phyloP scores from a whole-genome alignment of 2,888 invertebrate species.

The Cataglyphis livida region DNA sequence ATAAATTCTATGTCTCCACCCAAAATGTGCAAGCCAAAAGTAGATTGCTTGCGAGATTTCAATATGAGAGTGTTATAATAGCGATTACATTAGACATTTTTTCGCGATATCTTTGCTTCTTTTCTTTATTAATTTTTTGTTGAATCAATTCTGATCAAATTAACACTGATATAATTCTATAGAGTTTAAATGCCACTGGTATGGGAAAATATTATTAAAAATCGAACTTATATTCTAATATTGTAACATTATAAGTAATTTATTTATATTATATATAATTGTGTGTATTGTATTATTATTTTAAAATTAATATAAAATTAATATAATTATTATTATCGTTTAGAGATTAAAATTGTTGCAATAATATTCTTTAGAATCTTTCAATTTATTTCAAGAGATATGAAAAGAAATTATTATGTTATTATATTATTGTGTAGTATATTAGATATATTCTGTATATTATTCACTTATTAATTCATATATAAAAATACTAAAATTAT shows the following conservation, averaged over 20 bases:
- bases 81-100: background rate
- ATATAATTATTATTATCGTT: conserved; percentile 12
- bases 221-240: background rate
- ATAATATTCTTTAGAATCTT: background rate
- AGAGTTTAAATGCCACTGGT: conserved; percentile 1
- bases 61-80: background rate
- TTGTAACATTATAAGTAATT: background rate
- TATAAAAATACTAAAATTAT: conserved; percentile 5
- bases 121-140: background rate
- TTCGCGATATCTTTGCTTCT: background rate
- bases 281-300: background rate
- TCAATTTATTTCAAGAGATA: background rate
- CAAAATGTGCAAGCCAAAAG: background rate
- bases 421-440: background rate
- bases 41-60: conserved; percentile 11
- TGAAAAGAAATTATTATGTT: background rate
- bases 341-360: background rate
- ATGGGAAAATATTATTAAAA: background rate
- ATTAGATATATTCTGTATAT: background rate
- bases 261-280: conserved; percentile 4
- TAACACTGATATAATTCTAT: background rate
- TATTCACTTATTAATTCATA: background rate
- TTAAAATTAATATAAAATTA: background rate
- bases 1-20: background rate
- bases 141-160: background rate